Evolutionary conservation across 2,888 invertebrate genomes (phyloP), one percentile per base, ranked within the genome.

Genomic region (Parthenolecanium corni): DNA sequence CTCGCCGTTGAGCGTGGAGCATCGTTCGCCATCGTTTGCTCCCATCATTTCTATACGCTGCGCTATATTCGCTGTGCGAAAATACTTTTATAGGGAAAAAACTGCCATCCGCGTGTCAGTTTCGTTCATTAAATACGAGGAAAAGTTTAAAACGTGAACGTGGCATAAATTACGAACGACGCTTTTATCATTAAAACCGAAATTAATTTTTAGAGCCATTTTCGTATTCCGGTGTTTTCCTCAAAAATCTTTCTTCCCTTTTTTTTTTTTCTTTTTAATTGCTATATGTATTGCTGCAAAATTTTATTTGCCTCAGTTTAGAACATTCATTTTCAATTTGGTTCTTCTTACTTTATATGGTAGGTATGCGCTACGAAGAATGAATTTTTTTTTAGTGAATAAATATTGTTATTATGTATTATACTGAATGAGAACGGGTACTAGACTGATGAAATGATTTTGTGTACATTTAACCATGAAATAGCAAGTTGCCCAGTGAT

Each of bases 101-200:
- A 57, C 57, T 57, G 57, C 57, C 57, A 57, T 57, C 57, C 57
- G 57, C 57, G 25, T 44, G 57, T 57, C 57, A 57, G 57, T 44
- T 31, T 57, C 57, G 57, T 57, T 57, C 57, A 57, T 57, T 57
- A 57, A 57, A 57, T 42, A 42, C n/a, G 24, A 46, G 44, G 46
- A 23, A 57, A 57, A 57, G 46, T 57, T 57, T 57, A 44, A 47
- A 57, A 57, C 46, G 42, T 57, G 44, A 31, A 57, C 46, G 57
- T 44, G 44, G 46, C 31, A 57, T 57, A 57, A 57, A 57, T 57
- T 57, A 46, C 57, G 42, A 57, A 57, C 57, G 57, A 57, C 23
- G 57, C 57, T 57, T 57, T 57, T 57, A 57, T 44, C 46, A 49
- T 18, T 31, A 46, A 46, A 57, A 31, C 46, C 31, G 42, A 57